Base-by-base conservation (phyloP, 2,113 vertebrate genomes). In the Anthoscopus minutus region DNA sequence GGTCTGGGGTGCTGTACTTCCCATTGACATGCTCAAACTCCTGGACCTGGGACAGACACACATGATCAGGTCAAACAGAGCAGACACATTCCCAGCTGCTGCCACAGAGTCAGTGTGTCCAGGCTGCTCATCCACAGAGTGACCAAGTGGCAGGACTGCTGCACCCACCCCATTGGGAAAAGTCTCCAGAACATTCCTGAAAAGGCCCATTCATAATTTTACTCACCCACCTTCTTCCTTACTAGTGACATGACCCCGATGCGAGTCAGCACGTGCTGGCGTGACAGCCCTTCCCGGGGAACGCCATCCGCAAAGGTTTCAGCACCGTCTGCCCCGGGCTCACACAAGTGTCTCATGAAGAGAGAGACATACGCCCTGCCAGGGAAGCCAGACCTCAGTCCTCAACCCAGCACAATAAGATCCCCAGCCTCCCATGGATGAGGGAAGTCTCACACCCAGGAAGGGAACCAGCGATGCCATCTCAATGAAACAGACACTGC, bases 161-260 rank as follows among this genome's bases (percentile, higher is more conserved):
- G 47, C 47, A 24, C 31, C 48, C 31, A 56, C 35, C 40, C 56
- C 33, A 27, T 1, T 16, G 42, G 9, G 22, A 37, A 40, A 62
- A 56, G 51, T 4, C 12, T 27, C 50, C 47, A 67, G 23, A 33
- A 74, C 60, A 7, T 2, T 77, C 86, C 74, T 77, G 66, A 74
- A 81, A 53, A 1, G 28, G 37, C 76, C 35, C 4, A 16, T 27
- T 15, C 4, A 18, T 65, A 54, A 38, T 33, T 71, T 35, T 45
- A 89, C 89, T 96, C 95, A 97, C 98, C 81, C 97, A 99, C 99
- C 99, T 99, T 99, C 97, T 99, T 99, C 97, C 99, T 98, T 77
- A 99, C 99, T 22, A 99, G 98, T 7, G 99, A 99, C 99, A 99
- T 99, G 96, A 99, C 99, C 33, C 99, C 99, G 0, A 99, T 99